Conservation (phyloP, 2,888 invertebrate species). For the Neelides folsomi region DNA sequence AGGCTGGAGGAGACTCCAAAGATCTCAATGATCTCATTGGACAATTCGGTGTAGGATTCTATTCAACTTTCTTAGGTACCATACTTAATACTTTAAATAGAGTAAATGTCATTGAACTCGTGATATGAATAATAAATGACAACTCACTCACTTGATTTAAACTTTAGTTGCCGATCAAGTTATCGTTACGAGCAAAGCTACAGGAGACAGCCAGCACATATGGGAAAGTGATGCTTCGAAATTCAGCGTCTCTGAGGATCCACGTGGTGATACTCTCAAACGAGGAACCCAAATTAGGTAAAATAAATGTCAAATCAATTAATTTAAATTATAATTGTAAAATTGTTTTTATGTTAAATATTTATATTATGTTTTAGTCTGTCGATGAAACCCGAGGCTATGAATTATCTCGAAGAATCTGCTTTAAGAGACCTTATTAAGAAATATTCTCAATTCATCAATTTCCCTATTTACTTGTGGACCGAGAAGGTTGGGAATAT, state of each 20-base stretch:
- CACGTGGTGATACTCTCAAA: constrained; percentile 77
- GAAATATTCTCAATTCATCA: constrained; percentile 99
- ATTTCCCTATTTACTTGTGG: constrained; percentile 97
- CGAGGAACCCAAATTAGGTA: constrained; percentile 77
- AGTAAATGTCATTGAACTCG: not conserved
- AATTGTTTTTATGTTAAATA: constrained; percentile 1
- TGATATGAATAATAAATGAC: not conserved
- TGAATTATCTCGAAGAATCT: constrained; percentile 85
- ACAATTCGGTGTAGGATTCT: constrained; percentile 99
- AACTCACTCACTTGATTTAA: not conserved
- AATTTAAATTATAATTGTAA: not conserved
- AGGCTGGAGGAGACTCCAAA: constrained; percentile 40
- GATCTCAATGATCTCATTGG: constrained; percentile 97
- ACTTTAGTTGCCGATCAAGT: constrained; percentile 78
- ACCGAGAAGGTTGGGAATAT: constrained; percentile 46
- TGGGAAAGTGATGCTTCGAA: constrained; percentile 94
- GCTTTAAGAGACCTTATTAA: constrained; percentile 79
- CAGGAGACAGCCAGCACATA: constrained; percentile 83
- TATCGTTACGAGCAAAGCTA: constrained; percentile 87
- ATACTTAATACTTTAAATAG: too few species aligned
- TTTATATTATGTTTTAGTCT: constrained; percentile 45
- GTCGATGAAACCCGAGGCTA: constrained; percentile 90
- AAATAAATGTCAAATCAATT: constrained; percentile 2
- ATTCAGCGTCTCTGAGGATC: constrained; percentile 84
- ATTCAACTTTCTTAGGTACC: constrained; percentile 78